These are phyloP conservation scores for Metridium senile DNA, from an alignment of 92 coral and sea anemone species.

Conservation along the genomic window DNA sequence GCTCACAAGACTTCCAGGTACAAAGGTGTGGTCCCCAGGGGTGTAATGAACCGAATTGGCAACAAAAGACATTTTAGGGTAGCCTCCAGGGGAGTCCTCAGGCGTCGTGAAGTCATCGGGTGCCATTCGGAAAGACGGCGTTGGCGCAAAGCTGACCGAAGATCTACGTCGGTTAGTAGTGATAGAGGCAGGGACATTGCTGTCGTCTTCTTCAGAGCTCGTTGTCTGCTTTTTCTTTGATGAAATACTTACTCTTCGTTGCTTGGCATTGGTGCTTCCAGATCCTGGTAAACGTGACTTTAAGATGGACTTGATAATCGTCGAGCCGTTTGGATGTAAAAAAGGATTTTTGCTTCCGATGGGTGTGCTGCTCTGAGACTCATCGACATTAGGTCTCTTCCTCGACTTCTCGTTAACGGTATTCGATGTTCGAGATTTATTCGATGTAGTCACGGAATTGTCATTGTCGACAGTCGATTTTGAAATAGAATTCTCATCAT, in stretches of 20 bases:
- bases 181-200: conserved; percentile 20
- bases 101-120: conserved; percentile 38
- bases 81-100: conserved; percentile 6
- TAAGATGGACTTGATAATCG: conserved; percentile 17
- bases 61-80: conserved; percentile 12
- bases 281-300: conserved; percentile 14
- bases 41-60: conserved; percentile 34
- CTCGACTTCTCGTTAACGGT: not conserved
- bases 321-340: not conserved
- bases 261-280: conserved; percentile 14
- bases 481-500: not conserved
- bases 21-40: conserved; percentile 44
- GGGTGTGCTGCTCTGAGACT: conserved; percentile 1
- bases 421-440: not conserved
- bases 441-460: too few relatives aligned
- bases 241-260: conserved; percentile 42
- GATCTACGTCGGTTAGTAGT: conserved; percentile 56
- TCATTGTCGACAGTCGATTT: too few relatives aligned
- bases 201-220: conserved; percentile 49
- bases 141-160: conserved; percentile 79
- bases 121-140: conserved; percentile 45
- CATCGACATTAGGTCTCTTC: conserved; percentile 13
- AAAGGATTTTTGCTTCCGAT: not conserved
- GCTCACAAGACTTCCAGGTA: conserved; percentile 40
- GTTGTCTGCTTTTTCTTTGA: not conserved